These are phyloP conservation scores for Daubentonia madagascariensis DNA, from an alignment of 2,113 vertebrate species.

Conservation along the genomic window DNA sequence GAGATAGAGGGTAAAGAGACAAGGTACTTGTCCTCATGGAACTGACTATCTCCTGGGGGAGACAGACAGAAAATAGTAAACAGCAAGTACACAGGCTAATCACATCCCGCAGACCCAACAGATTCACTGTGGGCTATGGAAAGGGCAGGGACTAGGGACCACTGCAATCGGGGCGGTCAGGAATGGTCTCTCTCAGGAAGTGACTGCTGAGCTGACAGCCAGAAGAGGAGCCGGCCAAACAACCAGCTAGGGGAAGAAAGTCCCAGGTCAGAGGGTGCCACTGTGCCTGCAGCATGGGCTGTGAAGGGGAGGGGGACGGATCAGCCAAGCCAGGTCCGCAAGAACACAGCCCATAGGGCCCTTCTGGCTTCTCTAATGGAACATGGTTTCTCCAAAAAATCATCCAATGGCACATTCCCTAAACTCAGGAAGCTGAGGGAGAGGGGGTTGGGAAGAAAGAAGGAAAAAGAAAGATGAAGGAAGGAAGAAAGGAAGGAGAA, in stretches of 20 bases:
- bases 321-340: background rate
- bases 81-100: background rate
- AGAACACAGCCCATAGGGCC: background rate
- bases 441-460: accelerated
- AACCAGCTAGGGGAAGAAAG: background rate
- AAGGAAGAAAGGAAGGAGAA: background rate
- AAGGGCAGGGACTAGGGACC: background rate
- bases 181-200: background rate
- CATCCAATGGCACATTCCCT: background rate
- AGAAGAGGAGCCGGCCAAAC: background rate
- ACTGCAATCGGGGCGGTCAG: background rate
- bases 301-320: background rate
- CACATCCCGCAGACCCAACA: background rate
- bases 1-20: background rate
- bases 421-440: background rate
- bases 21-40: background rate
- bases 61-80: background rate
- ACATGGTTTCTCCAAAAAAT: background rate
- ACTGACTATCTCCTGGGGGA: background rate
- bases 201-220: background rate
- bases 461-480: background rate
- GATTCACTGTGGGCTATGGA: background rate
- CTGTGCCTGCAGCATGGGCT: background rate
- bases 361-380: background rate
- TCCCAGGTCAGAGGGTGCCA: background rate